phyloP scores from a whole-genome alignment of 1,140 invertebrate genomes.

The Plodia interpunctella region DNA sequence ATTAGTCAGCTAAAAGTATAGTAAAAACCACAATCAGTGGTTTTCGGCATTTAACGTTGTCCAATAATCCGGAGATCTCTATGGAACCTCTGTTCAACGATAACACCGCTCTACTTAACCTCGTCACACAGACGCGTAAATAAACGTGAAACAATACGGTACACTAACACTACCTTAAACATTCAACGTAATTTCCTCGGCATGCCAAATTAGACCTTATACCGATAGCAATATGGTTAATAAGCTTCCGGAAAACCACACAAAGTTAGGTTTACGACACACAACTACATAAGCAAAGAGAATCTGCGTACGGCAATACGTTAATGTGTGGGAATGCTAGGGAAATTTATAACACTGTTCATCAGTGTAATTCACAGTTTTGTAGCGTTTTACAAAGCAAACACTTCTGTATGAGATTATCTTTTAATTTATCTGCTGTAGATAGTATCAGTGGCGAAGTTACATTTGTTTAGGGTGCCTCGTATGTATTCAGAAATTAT shows the following conservation, averaged over 20 bases:
- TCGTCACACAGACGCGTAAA: slow-evolving; percentile 62
- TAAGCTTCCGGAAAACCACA: slow-evolving; percentile 11
- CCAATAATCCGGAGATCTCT: slow-evolving; percentile 51
- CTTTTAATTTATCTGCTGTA: slow-evolving; percentile 42
- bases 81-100: slow-evolving; percentile 70
- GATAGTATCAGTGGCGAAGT: slow-evolving; percentile 24
- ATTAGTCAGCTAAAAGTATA: neutral
- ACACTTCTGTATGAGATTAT: slow-evolving; percentile 51
- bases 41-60: neutral
- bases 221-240: slow-evolving; percentile 3
- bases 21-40: neutral
- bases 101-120: slow-evolving; percentile 76
- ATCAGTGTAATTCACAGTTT: slow-evolving; percentile 62
- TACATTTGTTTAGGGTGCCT: neutral
- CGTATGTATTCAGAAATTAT: neutral
- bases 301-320: slow-evolving; percentile 46
- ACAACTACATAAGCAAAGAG: slow-evolving; percentile 28
- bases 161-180: slow-evolving; percentile 57
- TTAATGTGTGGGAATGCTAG: slow-evolving; percentile 65
- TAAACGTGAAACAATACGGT: slow-evolving; percentile 77
- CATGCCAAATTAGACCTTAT: slow-evolving; percentile 28
- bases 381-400: slow-evolving; percentile 64
- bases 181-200: slow-evolving; percentile 23
- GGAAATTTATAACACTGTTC: slow-evolving; percentile 72
- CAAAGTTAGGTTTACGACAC: slow-evolving; percentile 42